Base-by-base conservation (phyloP, 1,140 invertebrate genomes). In the Cyclina sinensis region DNA sequence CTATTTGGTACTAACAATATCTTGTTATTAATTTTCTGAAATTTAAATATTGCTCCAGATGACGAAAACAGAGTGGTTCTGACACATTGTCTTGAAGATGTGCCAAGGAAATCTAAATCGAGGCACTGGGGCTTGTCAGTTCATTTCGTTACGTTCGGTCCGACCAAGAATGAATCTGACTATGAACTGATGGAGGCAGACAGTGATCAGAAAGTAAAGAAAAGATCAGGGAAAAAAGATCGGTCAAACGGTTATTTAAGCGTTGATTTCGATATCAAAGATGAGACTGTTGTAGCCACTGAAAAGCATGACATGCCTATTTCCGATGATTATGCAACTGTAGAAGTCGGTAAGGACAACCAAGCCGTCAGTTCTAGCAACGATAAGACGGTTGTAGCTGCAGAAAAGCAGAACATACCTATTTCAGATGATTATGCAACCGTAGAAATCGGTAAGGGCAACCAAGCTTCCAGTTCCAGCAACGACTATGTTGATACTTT, bases 31-130 rank as follows among this genome's bases (percentile, higher is more conserved):
- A n/a, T n/a, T n/a, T n/a, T n/a, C n/a, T n/a, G n/a, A n/a, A 21
- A 57, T 37, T 24, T n/a, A n/a, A 9, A 18, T 78, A 16, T 78
- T 30, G 2, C 48, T 51, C 54, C 39, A 78, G 74, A 78, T 48
- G 74, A 78, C 21, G 74, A 78, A 27, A 78, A 78, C 24, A 48
- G 74, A 16, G 74, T 78, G 54, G 35, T 54, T 35, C 54, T 48
- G 35, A 78, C 35, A 30, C 74, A 54, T 54, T 54, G 27, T 16
- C 5, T 30, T 7, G 74, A 78, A 37, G 57, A 27, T 27, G 24
- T 27, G 14, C 14, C 21, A 18, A 35, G 32, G 32, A 70, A 70
- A 39, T 37, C 32, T 1, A 70, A 70, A 70, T 2, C 3, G 16
- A 37, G 5, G 27, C 65, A 32, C 1, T n/a, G n/a, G n/a, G n/a